A percentile compares a stretch with the other conserved stretches of the same genome.
Conservation (phyloP, 2,888 invertebrate genomes). For the Sclerodermus sp. region DNA sequence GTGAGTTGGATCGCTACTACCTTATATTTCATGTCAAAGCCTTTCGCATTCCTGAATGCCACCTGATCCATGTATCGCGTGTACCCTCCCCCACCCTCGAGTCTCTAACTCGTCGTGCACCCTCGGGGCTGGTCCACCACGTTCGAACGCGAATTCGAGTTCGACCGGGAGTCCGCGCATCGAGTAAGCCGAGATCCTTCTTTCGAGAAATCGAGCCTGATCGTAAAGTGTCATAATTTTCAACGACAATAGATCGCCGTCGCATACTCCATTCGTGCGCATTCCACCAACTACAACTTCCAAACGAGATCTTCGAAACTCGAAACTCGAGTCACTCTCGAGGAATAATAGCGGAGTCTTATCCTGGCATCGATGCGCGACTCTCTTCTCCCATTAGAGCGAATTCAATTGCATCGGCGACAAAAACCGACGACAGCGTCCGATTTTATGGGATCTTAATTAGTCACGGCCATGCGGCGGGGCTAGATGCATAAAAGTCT, state of each 20-base stretch:
- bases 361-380: too few relatives aligned
- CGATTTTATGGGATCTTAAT: too few relatives aligned
- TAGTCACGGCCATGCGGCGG: too few relatives aligned
- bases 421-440: too few relatives aligned
- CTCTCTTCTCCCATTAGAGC: too few relatives aligned
- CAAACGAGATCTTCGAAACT: too few relatives aligned
- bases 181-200: constrained; percentile 15
- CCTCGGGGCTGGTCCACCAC: constrained; percentile 9
- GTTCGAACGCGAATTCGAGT: constrained; percentile 14
- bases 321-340: background rate
- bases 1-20: constrained; percentile 31
- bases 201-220: constrained; percentile 27
- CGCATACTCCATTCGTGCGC: too few relatives aligned
- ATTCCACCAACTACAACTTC: too few relatives aligned
- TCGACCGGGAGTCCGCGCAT: constrained; percentile 3
- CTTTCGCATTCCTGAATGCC: constrained; percentile 41
- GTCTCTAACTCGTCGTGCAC: constrained; percentile 3
- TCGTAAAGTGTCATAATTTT: constrained; percentile 27
- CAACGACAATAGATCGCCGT: background rate
- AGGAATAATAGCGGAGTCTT: background rate
- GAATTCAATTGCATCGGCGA: too few relatives aligned
- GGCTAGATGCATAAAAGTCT: too few relatives aligned
- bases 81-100: background rate
- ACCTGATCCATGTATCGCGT: constrained; percentile 33
- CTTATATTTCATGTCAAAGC: constrained; percentile 30